phyloP scores from a whole-genome alignment of 2,113 vertebrate genomes.

The Callorhinus ursinus region DNA sequence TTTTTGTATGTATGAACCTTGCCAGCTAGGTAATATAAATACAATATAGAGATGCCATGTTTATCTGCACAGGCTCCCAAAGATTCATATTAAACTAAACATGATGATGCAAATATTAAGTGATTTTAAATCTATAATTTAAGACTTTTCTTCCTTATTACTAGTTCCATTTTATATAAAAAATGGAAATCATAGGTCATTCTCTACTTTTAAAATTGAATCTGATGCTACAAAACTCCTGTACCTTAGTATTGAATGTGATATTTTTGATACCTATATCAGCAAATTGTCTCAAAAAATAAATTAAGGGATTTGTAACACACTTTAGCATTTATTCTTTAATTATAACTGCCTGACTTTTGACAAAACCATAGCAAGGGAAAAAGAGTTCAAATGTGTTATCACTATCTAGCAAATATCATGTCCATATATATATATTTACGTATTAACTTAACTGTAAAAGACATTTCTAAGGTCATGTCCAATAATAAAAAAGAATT shows the following conservation, averaged over 20 bases:
- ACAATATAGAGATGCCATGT: background rate
- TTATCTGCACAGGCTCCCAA: background rate
- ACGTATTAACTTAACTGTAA: background rate
- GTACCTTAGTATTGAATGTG: background rate
- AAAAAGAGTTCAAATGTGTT: background rate
- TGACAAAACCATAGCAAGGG: background rate
- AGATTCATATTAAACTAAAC: background rate
- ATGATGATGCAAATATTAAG: background rate
- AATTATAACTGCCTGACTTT: background rate
- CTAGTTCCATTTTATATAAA: background rate
- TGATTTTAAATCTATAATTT: background rate
- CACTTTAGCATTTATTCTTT: background rate
- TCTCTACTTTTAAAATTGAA: background rate
- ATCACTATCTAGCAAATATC: background rate
- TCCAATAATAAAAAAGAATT: background rate
- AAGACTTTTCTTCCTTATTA: background rate
- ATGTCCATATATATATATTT: background rate
- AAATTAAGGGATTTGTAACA: background rate
- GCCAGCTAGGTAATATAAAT: background rate
- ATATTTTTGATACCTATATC: background rate
- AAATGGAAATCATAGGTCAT: background rate
- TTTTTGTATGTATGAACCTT: background rate
- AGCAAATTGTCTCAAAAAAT: background rate
- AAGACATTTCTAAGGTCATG: background rate
- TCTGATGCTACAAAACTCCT: background rate